phyloP scores from a whole-genome alignment of 2,113 vertebrate species.

The Plectropomus leopardus region DNA sequence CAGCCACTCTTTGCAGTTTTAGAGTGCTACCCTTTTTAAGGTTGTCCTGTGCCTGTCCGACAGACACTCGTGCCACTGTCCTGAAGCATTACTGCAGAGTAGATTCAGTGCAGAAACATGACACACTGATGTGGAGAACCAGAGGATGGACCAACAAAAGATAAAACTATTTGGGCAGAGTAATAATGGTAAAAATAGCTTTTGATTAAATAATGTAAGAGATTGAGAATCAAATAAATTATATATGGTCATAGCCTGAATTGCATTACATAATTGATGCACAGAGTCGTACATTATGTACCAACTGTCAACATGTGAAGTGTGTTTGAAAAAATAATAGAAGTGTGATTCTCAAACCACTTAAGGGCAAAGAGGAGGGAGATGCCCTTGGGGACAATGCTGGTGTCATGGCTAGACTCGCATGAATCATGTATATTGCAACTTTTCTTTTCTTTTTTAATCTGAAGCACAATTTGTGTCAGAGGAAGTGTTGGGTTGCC shows the following conservation, averaged over 20 bases:
- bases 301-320: conserved; percentile 84
- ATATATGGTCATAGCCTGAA: conserved; percentile 83
- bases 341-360: conserved; percentile 77
- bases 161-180: conserved; percentile 72
- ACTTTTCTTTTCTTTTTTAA: conserved; percentile 46
- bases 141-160: conserved; percentile 69
- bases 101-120: conserved; percentile 39
- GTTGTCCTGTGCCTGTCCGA: conserved; percentile 36
- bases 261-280: conserved; percentile 85
- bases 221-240: conserved; percentile 82
- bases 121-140: conserved; percentile 48
- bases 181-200: conserved; percentile 80
- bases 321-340: conserved; percentile 81
- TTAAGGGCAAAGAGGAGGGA: conserved; percentile 73
- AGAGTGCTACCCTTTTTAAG: conserved; percentile 38
- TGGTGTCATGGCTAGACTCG: conserved; percentile 65
- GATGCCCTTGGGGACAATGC: conserved; percentile 59
- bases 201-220: conserved; percentile 79
- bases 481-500: conserved; percentile 63
- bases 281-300: conserved; percentile 79
- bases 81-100: conserved; percentile 50
- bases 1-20: conserved; percentile 42
- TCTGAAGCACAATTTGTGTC: conserved; percentile 62
- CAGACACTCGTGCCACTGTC: conserved; percentile 47
- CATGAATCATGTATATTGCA: conserved; percentile 63